These are phyloP conservation scores for Antechinus flavipes DNA, from an alignment of 2,113 vertebrate species.

Conservation along the genomic window DNA sequence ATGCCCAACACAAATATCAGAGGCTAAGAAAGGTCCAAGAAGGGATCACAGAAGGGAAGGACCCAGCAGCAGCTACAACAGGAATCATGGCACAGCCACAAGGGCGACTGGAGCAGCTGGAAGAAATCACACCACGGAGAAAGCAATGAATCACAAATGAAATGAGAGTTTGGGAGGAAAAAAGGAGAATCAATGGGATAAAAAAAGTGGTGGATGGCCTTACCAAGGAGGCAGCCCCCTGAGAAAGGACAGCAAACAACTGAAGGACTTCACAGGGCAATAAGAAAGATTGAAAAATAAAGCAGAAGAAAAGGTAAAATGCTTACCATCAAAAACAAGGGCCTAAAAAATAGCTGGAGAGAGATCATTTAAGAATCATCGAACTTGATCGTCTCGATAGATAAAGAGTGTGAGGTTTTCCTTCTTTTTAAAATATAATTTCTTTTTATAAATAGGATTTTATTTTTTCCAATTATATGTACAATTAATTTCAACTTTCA, in stretches of 20 bases:
- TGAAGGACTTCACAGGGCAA: background rate
- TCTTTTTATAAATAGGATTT: too few species aligned
- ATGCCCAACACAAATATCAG: background rate
- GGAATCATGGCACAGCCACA: background rate
- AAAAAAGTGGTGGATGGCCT: background rate
- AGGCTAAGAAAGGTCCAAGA: background rate
- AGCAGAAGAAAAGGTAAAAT: background rate
- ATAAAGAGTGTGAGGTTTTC: background rate
- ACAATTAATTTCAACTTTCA: too few species aligned
- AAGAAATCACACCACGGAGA: background rate
- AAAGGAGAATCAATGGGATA: background rate
- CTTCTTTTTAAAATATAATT: background rate
- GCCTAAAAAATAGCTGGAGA: background rate
- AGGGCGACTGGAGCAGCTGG: background rate
- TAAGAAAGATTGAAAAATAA: background rate
- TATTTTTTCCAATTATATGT: too few species aligned
- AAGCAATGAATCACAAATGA: background rate
- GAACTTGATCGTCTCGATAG: fast-evolving
- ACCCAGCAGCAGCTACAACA: background rate
- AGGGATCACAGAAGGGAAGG: background rate
- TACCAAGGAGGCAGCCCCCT: background rate
- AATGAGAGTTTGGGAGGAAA: background rate
- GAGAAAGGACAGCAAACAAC: background rate
- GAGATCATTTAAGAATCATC: background rate
- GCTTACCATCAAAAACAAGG: background rate